Evolutionary conservation across 1,140 invertebrate genomes (phyloP).

Genomic region (Druon quercuslanigerum): DNA sequence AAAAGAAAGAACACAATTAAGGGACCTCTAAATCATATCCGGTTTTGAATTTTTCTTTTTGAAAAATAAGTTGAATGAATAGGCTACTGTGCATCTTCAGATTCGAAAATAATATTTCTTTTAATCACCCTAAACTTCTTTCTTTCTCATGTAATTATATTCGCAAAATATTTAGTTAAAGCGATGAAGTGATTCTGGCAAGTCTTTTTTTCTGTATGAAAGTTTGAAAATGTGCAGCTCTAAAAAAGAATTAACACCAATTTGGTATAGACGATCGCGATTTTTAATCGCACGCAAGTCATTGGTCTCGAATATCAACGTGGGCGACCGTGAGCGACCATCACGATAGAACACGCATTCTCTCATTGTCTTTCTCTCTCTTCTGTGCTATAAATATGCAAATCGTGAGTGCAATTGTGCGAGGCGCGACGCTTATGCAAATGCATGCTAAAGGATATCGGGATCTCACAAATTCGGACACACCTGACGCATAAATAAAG

Average conservation of each 20-base stretch:
- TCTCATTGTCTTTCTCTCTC: slow-evolving; percentile 15
- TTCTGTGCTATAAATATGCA: slow-evolving; percentile 40
- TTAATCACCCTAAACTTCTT: too few relatives aligned
- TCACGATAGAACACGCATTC: slow-evolving; percentile 14
- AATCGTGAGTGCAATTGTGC: slow-evolving; percentile 35
- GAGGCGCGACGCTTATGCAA: slow-evolving; percentile 52
- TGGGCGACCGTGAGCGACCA: slow-evolving; percentile 26
- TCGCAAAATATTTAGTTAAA: not conserved
- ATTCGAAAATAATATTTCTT: too few relatives aligned
- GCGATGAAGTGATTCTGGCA: not conserved
- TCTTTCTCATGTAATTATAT: not conserved
- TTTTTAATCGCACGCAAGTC: slow-evolving; percentile 19
- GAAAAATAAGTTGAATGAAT: too few relatives aligned
- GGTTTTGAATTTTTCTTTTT: too few relatives aligned
- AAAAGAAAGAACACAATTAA: too few relatives aligned
- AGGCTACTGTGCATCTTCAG: too few relatives aligned
- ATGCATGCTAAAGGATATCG: slow-evolving; percentile 61
- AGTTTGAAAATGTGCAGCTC: not conserved
- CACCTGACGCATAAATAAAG: slow-evolving; percentile 43
- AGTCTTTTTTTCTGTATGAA: not conserved
- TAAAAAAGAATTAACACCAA: slow-evolving; percentile 12
- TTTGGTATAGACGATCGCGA: not conserved
- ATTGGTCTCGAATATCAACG: slow-evolving; percentile 27
- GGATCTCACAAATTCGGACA: slow-evolving; percentile 50
- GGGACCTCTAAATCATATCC: too few relatives aligned